Percentiles rank a stretch among this genome's conserved stretches.
These are phyloP conservation scores for Petaurus breviceps DNA, from an alignment of 2,113 vertebrate genomes.

Conservation along the genomic window DNA sequence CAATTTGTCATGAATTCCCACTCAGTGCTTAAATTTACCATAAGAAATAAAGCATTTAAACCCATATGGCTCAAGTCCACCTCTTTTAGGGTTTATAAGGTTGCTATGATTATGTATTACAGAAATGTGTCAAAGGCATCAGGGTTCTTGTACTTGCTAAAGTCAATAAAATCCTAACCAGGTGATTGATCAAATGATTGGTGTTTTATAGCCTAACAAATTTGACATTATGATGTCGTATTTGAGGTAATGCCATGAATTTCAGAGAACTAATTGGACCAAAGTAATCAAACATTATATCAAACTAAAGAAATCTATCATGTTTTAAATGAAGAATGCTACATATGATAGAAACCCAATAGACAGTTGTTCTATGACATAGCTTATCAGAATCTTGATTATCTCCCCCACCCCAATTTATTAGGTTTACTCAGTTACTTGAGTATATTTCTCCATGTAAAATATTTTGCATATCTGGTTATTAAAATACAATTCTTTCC, in stretches of 20 bases:
- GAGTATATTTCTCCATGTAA: slow-evolving; percentile 49
- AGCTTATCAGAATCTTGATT: background rate
- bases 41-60: background rate
- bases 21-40: background rate
- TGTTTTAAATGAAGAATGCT: slow-evolving; percentile 41
- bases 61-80: slow-evolving; percentile 1
- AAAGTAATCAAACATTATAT: slow-evolving; percentile 39
- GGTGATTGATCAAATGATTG: slow-evolving; percentile 11
- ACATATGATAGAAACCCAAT: background rate
- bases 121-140: background rate
- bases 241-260: slow-evolving; percentile 25
- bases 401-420: slow-evolving; percentile 17
- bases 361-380: slow-evolving; percentile 17
- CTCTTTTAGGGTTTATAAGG: background rate
- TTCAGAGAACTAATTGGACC: slow-evolving; percentile 41
- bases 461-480: slow-evolving; percentile 40
- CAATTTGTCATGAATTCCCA: background rate
- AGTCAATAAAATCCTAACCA: slow-evolving; percentile 37
- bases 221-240: background rate
- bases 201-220: slow-evolving; percentile 4
- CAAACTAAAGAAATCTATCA: slow-evolving; percentile 7
- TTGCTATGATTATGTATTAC: slow-evolving; percentile 2
- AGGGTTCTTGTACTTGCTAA: slow-evolving; percentile 13
- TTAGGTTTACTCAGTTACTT: slow-evolving; percentile 51
- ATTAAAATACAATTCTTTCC: slow-evolving; percentile 11